Evolutionary conservation across 2,113 vertebrate genomes (phyloP).

Genomic region (Galemys pyrenaicus): DNA sequence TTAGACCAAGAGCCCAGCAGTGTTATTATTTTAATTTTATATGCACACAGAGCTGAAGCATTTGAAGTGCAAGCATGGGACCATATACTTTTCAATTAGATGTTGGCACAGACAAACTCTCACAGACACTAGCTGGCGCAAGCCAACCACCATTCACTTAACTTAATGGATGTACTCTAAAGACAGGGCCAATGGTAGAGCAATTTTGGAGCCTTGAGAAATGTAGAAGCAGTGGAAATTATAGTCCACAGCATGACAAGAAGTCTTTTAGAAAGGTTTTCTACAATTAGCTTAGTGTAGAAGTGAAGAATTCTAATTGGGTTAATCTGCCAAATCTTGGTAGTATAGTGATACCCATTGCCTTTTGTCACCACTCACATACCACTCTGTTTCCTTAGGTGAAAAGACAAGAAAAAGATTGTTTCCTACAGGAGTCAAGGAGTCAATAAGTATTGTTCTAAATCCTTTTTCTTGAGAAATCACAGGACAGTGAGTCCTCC

Average conservation of each 20-base stretch:
- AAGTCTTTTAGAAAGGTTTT: conserved; percentile 55
- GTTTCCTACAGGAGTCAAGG: neutral
- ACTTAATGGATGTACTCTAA: conserved; percentile 54
- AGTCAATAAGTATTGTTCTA: neutral
- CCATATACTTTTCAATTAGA: conserved; percentile 65
- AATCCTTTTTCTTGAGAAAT: conserved; percentile 6
- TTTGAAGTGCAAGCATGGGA: conserved; percentile 57
- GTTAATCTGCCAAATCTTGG: conserved; percentile 54
- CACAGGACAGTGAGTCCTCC: neutral
- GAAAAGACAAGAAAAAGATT: neutral
- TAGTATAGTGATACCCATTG: conserved; percentile 17
- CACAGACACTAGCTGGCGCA: conserved; percentile 45
- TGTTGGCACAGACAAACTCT: conserved; percentile 54
- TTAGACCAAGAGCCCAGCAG: conserved; percentile 54
- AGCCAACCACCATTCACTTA: conserved; percentile 40
- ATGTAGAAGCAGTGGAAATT: conserved; percentile 44
- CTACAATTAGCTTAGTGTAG: conserved; percentile 37
- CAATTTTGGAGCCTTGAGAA: conserved; percentile 37
- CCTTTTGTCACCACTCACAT: neutral
- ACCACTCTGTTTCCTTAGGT: neutral
- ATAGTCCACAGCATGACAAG: conserved; percentile 4
- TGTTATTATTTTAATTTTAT: conserved; percentile 67
- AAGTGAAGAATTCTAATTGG: conserved; percentile 1
- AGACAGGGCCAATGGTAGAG: conserved; percentile 14
- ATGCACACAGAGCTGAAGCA: conserved; percentile 49